Evolutionary conservation across 2,888 invertebrate species (phyloP), one percentile per base, ranked within the genome.

Genomic region (Pseudococcus longispinus): DNA sequence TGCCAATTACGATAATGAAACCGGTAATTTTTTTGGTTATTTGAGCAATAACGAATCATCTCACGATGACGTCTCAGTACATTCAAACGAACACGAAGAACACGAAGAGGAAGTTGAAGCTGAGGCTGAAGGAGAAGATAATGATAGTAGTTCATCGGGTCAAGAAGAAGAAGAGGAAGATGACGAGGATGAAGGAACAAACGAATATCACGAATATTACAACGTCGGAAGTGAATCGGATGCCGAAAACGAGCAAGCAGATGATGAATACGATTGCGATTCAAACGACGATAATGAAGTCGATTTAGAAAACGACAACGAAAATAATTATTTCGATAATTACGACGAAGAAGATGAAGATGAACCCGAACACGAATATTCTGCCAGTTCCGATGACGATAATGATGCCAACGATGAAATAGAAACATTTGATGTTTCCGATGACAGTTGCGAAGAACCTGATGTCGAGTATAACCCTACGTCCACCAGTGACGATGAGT

Each of bases 221-320:
- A 80, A 42, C 29, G 20, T 42, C n/a, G 77, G 2, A 2, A 80
- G 42, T 20, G 37, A 80, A 13, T 42, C 20, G 1, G 85, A 85
- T 15, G 44, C 9, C 18, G 74, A 85, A 26, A 26, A 85, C 37
- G 85, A 85, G 32, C 37, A 44, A 29, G 74, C 32, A 9, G 85
- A 85, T 70, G 85, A 20, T n/a, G 85, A 70, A 26, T 42, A 85
- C 44, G 85, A 85, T 29, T 60, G 44, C 74, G 46, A 42, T 26
- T 44, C 60, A 20, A 60, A 84, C 29, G 84, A 9, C 11, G 85
- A 20, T 74, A 70, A 70, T 46, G 32, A 85, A 26, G 26, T 26
- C n/a, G 85, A 84, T 20, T 29, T 15, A 8, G 20, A 70, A 0
- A 44, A 74, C 32, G 70, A 85, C 13, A 42, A 85, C 37, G 74